Evolutionary conservation across 1,140 invertebrate genomes (phyloP).

Genomic region (Brachionus manjavacas): DNA sequence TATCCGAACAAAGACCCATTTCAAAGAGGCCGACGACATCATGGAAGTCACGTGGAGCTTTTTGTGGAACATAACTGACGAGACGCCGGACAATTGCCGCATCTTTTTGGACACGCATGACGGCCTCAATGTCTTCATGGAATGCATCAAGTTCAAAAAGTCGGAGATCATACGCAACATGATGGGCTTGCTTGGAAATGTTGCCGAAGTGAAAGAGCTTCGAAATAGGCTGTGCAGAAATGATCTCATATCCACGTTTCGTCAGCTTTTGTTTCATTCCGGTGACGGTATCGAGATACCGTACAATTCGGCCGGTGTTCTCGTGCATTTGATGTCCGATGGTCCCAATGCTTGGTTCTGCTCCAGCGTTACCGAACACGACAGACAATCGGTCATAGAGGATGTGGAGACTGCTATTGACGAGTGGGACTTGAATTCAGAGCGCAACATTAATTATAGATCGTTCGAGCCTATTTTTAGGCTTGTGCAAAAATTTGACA

Average conservation of each 20-base stretch:
- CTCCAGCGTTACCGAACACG: constrained; percentile 65
- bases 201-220: constrained; percentile 83
- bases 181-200: constrained; percentile 86
- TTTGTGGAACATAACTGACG: constrained; percentile 92
- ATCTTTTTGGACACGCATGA: constrained; percentile 73
- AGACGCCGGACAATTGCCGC: constrained; percentile 84
- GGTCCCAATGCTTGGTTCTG: constrained; percentile 77
- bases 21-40: constrained; percentile 64
- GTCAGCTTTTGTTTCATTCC: constrained; percentile 72
- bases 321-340: constrained; percentile 89
- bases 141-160: constrained; percentile 68
- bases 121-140: constrained; percentile 79
- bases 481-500: constrained; percentile 72
- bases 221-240: constrained; percentile 66
- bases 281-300: constrained; percentile 93
- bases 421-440: constrained; percentile 76
- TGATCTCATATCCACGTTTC: constrained; percentile 46
- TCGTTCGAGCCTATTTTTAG: constrained; percentile 85
- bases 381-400: constrained; percentile 66
- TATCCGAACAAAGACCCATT: not conserved
- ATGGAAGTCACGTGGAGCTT: constrained; percentile 95
- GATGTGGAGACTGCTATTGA: constrained; percentile 65
- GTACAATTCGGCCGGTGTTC: constrained; percentile 91
- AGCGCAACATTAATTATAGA: constrained; percentile 89
- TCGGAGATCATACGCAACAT: constrained; percentile 84